Base-by-base conservation (phyloP, 2,888 invertebrate genomes). In the Ypsolopha sequella region DNA sequence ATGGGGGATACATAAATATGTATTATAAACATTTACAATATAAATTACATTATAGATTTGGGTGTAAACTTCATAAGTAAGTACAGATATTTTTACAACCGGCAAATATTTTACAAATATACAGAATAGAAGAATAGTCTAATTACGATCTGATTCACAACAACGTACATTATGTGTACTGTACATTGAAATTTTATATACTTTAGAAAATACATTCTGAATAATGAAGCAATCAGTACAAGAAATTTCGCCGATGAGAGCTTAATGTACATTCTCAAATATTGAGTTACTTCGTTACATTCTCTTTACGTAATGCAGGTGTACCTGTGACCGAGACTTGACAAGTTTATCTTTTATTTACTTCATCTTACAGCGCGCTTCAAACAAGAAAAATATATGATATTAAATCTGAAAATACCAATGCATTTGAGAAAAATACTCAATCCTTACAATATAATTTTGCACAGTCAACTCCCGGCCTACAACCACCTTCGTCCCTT, bases 221-320 rank as follows among this genome's bases (percentile, higher is more conserved):
- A 24, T 24, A 3, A 24, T 24, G 4, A 24, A 24, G 24, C 24
- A 24, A 24, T 24, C 24, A 24, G 24, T 24, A 24, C 24, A 24
- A 24, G 24, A 24, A 24, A 4, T 24, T 24, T 4, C 24, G 4
- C n/a, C 24, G 24, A 24, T 24, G 24, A 24, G 24, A 24, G 24
- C 24, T 43, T 43, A 55, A 60, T 63, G 51, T 60, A 63, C 60
- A 60, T 54, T 60, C 80, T 78, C 78, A 80, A 78, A 80, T 80
- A 78, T 80, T 79, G 80, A 80, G 80, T 67, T 77, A 78, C 76
- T 43, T 36, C 59, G 55, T 65, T 67, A 67, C 68, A 64, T 56
- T 36, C 41, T 50, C 50, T 55, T 55, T 56, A 59, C 59, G 60
- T 61, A 62, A 61, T 24, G 6, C 6, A 8, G 13, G 36, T 36